These are phyloP conservation scores for human DNA, from an alignment of 2,113 vertebrate species.

Conservation along the genomic window GRCh38 chr20:8663501-8664000, in stretches of 20 bases:
- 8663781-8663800: neutral
- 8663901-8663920: neutral
- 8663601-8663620: neutral
- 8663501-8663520: neutral
- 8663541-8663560: neutral
- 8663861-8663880: neutral
- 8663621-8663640: neutral
- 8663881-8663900: neutral
- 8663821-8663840: neutral
- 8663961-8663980: neutral
- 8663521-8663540: neutral
- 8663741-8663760: neutral
- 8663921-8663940: neutral
- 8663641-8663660: neutral
- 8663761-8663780: neutral
- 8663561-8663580: neutral
- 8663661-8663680: neutral
- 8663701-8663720: constrained; percentile 31
- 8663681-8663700: constrained; percentile 8
- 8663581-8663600: neutral
- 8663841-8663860: neutral
- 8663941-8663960: constrained; percentile 17
- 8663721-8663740: neutral
- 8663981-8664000: neutral
- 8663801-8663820: neutral